A percentile compares a stretch with the other conserved stretches of the same genome.
Evolutionary conservation across 2,888 invertebrate species (phyloP).

Genomic region (Polydesmus complanatus): DNA sequence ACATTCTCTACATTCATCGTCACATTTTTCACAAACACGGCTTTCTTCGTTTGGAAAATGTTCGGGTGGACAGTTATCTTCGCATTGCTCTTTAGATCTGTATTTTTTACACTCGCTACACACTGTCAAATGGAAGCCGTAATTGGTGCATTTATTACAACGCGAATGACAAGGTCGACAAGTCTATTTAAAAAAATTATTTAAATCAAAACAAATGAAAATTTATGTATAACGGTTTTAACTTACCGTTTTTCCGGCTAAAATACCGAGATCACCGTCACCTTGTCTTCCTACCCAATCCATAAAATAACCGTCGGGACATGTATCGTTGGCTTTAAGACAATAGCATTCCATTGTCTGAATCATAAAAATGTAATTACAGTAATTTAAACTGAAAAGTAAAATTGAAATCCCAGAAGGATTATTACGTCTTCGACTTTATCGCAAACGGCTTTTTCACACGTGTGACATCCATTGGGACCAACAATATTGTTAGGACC

Average conservation of each 20-base stretch:
- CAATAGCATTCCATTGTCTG: conserved; percentile 43
- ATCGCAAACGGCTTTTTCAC: conserved; percentile 61
- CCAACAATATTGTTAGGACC: conserved; percentile 76
- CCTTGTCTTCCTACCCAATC: conserved; percentile 58
- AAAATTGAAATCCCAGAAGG: background rate
- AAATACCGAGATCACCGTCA: conserved; percentile 48
- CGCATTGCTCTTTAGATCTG: conserved; percentile 71
- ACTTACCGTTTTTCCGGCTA: conserved; percentile 56
- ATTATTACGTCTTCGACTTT: background rate
- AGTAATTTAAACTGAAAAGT: background rate
- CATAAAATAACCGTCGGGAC: conserved; percentile 61
- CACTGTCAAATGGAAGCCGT: conserved; percentile 61
- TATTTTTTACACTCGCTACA: conserved; percentile 78
- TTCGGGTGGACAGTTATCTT: conserved; percentile 72
- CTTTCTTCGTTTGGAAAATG: conserved; percentile 62
- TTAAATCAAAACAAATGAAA: background rate
- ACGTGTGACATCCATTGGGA: conserved; percentile 70
- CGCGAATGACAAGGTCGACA: conserved; percentile 81
- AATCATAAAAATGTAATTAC: background rate
- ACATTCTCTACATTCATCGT: conserved; percentile 72
- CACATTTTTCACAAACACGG: conserved; percentile 59
- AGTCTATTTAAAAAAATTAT: conserved; percentile 34
- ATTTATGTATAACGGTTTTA: background rate
- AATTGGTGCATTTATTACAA: conserved; percentile 75
- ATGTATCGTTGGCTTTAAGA: conserved; percentile 61